Conservation (phyloP, 2,888 invertebrate species). For the Pomacea canaliculata region DNA sequence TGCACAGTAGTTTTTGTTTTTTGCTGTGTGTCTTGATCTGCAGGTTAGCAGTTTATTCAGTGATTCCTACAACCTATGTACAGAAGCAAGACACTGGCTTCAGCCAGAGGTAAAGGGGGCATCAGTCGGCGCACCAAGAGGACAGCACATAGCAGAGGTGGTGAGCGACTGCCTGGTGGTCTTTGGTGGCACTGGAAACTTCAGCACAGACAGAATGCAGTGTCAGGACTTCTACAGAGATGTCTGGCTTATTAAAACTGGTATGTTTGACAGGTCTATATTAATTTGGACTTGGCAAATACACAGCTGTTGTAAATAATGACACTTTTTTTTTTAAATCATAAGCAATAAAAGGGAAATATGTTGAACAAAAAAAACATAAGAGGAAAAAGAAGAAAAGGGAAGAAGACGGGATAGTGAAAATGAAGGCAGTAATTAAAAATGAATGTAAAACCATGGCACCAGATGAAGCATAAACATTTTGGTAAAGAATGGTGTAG, state of each 20-base stretch:
- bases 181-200: conserved; percentile 63
- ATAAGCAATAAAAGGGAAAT: too few species aligned
- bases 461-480: too few species aligned
- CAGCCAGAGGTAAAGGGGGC: conserved; percentile 41
- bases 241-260: conserved; percentile 46
- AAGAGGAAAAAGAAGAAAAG: too few species aligned
- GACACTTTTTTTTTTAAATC: too few species aligned
- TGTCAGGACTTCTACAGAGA: conserved; percentile 58
- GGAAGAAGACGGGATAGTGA: not conserved
- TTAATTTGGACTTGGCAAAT: too few species aligned
- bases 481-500: too few species aligned
- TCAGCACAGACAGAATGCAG: conserved; percentile 59
- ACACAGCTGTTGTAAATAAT: too few species aligned
- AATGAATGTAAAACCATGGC: too few species aligned
- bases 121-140: conserved; percentile 48
- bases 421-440: too few species aligned
- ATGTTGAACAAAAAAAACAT: too few species aligned
- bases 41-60: too few species aligned
- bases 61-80: conserved; percentile 20
- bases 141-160: conserved; percentile 57
- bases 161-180: conserved; percentile 57
- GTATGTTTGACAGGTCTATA: conserved; percentile 29
- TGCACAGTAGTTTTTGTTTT: not conserved
- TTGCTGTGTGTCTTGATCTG: not conserved
- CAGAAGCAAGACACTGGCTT: conserved; percentile 63